These are phyloP conservation scores for Copsychus sechellarum DNA, from an alignment of 2,113 vertebrate genomes.

Conservation along the genomic window DNA sequence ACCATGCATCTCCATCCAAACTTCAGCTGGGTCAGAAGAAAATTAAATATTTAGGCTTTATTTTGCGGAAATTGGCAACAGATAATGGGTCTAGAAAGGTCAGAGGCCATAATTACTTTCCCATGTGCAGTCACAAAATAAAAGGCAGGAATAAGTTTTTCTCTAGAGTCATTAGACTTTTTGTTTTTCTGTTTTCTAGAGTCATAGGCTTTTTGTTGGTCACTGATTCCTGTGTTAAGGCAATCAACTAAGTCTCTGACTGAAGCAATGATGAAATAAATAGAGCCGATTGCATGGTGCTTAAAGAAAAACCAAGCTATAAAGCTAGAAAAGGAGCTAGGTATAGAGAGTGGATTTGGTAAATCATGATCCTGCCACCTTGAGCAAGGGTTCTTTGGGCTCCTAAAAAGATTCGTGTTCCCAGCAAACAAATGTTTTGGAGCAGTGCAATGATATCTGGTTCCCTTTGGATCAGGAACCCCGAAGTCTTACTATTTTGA, in stretches of 20 bases:
- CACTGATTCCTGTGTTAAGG: neutral
- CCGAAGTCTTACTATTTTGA: neutral
- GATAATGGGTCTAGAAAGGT: neutral
- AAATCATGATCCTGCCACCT: neutral
- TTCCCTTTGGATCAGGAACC: neutral
- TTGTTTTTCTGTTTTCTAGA: too few species aligned
- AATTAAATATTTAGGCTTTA: neutral
- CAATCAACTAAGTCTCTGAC: neutral
- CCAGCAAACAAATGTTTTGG: neutral
- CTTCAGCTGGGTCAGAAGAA: neutral
- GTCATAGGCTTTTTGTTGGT: neutral
- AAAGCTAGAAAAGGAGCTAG: neutral
- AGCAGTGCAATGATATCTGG: neutral
- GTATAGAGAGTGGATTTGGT: neutral
- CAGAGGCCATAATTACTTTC: neutral
- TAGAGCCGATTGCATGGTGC: neutral
- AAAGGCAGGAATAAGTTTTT: neutral
- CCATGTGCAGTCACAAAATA: neutral
- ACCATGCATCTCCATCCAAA: neutral
- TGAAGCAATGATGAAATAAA: neutral
- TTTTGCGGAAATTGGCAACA: neutral
- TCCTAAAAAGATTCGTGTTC: neutral
- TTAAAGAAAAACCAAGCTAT: neutral
- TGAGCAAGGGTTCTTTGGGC: neutral
- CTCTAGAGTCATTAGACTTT: rapidly evolving